Evolutionary conservation across 2,888 invertebrate genomes (phyloP).

Genomic region (Dicyrtoma fusca): DNA sequence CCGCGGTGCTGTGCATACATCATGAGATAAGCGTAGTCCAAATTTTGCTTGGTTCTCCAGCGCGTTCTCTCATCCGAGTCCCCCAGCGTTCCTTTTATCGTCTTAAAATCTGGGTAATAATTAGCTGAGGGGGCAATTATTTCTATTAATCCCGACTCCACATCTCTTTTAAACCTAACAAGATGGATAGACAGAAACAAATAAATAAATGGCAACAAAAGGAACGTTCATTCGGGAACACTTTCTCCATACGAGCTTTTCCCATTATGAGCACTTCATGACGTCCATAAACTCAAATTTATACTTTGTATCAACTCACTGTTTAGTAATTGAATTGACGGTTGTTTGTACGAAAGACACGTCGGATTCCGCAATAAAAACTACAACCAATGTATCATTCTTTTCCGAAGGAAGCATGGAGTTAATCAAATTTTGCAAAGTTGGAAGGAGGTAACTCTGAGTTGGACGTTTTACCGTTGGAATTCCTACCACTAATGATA

Average conservation of each 20-base stretch:
- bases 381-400: constrained; percentile 72
- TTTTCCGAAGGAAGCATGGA: constrained; percentile 75
- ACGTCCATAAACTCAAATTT: no score
- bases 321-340: constrained; percentile 54
- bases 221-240: no score
- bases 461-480: constrained; percentile 89
- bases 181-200: constrained; percentile 8
- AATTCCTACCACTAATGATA: constrained; percentile 82
- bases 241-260: no score
- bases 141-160: constrained; percentile 82
- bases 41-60: constrained; percentile 94
- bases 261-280: neutral
- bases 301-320: constrained; percentile 41
- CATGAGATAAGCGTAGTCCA: constrained; percentile 93
- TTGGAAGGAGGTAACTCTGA: constrained; percentile 82
- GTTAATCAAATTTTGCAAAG: constrained; percentile 79
- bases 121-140: constrained; percentile 81
- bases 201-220: no score
- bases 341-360: constrained; percentile 55
- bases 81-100: constrained; percentile 76
- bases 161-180: constrained; percentile 72
- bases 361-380: constrained; percentile 77
- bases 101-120: constrained; percentile 85
- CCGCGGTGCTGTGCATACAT: constrained; percentile 86
- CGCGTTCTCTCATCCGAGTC: constrained; percentile 81